Conservation (phyloP, 35 echinoderm and acorn worm genomes). For the Apostichopus parvimensis region DNA sequence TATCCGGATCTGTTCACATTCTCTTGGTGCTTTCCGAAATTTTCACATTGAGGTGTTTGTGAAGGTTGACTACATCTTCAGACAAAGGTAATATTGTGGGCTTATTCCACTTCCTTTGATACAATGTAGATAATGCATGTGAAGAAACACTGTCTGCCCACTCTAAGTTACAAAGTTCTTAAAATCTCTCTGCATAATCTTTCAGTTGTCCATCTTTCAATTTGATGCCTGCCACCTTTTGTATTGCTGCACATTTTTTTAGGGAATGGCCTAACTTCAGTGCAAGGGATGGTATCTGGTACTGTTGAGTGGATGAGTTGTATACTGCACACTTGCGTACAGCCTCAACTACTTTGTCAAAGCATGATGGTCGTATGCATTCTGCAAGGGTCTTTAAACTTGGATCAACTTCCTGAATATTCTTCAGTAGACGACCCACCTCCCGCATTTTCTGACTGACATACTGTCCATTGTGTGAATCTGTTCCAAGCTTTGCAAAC, state of each 20-base stretch:
- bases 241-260: conserved; percentile 60
- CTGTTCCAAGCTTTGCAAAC: conserved; percentile 32
- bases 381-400: conserved; percentile 13
- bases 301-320: conserved; percentile 47
- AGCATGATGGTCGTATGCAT: conserved; percentile 24
- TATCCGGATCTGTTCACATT: not conserved
- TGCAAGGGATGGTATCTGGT: conserved; percentile 63
- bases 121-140: no score
- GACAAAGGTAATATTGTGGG: no score
- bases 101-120: no score
- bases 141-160: no score
- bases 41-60: no score
- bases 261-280: conserved; percentile 73
- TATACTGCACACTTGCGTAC: conserved; percentile 7
- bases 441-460: conserved; percentile 74
- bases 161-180: no score
- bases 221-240: conserved; percentile 50
- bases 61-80: no score
- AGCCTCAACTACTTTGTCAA: conserved; percentile 26
- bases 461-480: conserved; percentile 42
- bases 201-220: not conserved
- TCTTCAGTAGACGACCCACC: conserved; percentile 36
- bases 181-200: not conserved
- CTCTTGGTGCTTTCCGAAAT: no score
- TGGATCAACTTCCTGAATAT: not conserved